Evolutionary conservation across 2,797 vertebrate genomes (phyloP).

Genomic region (Rhynchotus rufescens): DNA sequence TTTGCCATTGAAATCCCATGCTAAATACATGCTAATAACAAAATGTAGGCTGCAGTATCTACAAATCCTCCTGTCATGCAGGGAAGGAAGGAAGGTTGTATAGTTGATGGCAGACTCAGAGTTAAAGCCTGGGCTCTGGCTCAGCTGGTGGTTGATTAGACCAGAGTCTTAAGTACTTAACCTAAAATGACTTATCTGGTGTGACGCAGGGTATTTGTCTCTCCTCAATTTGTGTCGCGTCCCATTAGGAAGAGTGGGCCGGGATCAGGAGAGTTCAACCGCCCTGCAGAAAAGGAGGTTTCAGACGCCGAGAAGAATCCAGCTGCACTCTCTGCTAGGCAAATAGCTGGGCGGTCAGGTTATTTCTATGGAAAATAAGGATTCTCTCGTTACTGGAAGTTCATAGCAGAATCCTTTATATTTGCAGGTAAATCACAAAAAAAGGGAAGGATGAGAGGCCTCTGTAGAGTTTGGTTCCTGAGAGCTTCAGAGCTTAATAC

Average conservation of each 20-base stretch:
- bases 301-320: neutral
- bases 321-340: neutral
- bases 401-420: neutral
- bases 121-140: neutral
- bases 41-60: neutral
- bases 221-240: neutral
- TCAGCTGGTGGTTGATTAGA: neutral
- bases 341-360: neutral
- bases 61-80: neutral
- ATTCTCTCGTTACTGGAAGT: neutral
- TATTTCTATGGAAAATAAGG: neutral
- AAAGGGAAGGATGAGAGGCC: neutral
- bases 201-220: neutral
- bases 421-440: neutral
- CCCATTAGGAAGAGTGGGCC: neutral
- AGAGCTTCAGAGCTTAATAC: neutral
- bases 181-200: neutral
- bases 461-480: neutral
- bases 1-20: neutral
- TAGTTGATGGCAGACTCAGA: neutral
- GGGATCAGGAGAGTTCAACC: neutral
- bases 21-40: neutral
- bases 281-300: neutral
- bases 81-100: neutral
- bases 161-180: neutral